phyloP scores from a whole-genome alignment of 2,888 invertebrate genomes.

The Monopis laevigella region DNA sequence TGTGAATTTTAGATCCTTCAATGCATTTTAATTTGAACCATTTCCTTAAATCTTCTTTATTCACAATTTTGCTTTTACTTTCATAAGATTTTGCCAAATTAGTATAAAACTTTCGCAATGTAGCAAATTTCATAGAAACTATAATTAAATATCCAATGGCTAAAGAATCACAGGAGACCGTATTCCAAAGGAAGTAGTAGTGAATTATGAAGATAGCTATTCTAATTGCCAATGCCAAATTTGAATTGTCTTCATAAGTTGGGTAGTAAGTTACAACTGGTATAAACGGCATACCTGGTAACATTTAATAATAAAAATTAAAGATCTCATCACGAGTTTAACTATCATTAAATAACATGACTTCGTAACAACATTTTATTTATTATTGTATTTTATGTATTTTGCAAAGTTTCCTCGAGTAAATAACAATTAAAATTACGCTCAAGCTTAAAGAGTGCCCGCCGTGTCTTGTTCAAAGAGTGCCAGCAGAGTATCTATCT shows the following conservation, averaged over 20 bases:
- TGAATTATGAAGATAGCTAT: constrained; percentile 28
- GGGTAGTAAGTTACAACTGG: constrained; percentile 52
- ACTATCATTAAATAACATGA: too few relatives aligned
- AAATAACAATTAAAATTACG: too few relatives aligned
- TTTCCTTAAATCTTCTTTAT: background rate
- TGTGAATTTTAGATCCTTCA: constrained; percentile 3
- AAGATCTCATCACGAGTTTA: too few relatives aligned
- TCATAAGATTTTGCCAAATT: constrained; percentile 32
- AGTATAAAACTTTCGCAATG: constrained; percentile 42
- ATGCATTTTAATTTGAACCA: constrained; percentile 4
- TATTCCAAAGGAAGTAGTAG: constrained; percentile 34
- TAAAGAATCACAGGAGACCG: constrained; percentile 44
- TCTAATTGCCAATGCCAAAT: constrained; percentile 29
- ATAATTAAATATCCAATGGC: constrained; percentile 43
- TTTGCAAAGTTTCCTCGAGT: too few relatives aligned
- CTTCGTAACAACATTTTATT: too few relatives aligned
- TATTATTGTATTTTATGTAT: too few relatives aligned
- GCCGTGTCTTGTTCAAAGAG: too few relatives aligned
- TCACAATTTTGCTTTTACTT: constrained; percentile 12
- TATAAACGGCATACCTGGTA: constrained; percentile 32
- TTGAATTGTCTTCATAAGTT: constrained; percentile 33
- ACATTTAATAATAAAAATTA: too few relatives aligned
- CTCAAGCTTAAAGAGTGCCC: too few relatives aligned
- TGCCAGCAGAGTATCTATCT: too few relatives aligned
- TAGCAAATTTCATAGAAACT: constrained; percentile 52